Evolutionary conservation across 2,797 vertebrate species (phyloP).

Genomic region (Menidia menidia): DNA sequence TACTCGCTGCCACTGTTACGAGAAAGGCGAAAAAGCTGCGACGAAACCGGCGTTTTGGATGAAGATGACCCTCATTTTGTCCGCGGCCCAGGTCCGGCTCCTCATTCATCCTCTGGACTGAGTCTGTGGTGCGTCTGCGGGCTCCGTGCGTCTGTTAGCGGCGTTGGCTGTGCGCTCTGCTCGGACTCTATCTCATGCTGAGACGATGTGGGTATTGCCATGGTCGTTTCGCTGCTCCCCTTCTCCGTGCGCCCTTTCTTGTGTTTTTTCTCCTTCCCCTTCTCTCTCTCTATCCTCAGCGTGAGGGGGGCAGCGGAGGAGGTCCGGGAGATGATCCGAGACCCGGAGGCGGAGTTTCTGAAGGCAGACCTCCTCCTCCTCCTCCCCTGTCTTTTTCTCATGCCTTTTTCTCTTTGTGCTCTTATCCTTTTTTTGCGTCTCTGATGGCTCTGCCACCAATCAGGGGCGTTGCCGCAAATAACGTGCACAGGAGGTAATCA

Average conservation of each 20-base stretch:
- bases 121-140: constrained; percentile 67
- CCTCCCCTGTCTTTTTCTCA: constrained; percentile 31
- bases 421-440: constrained; percentile 40
- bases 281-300: constrained; percentile 68
- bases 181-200: constrained; percentile 73
- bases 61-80: constrained; percentile 86
- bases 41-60: constrained; percentile 85
- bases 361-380: constrained; percentile 57
- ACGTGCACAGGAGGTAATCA: neutral
- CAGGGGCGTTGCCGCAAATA: constrained; percentile 57
- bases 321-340: constrained; percentile 74
- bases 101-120: constrained; percentile 76
- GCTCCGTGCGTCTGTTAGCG: constrained; percentile 70
- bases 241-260: constrained; percentile 45
- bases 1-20: constrained; percentile 75
- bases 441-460: constrained; percentile 39
- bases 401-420: constrained; percentile 51
- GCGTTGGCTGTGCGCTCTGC: constrained; percentile 65
- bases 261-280: constrained; percentile 51
- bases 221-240: constrained; percentile 75
- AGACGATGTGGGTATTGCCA: constrained; percentile 75
- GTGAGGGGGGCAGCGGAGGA: constrained; percentile 69
- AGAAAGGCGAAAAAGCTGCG: constrained; percentile 83
- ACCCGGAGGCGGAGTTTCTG: constrained; percentile 73
- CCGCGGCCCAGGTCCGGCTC: constrained; percentile 74